These are phyloP conservation scores for Dicaeum eximium DNA, from an alignment of 2,113 vertebrate genomes.

Conservation along the genomic window DNA sequence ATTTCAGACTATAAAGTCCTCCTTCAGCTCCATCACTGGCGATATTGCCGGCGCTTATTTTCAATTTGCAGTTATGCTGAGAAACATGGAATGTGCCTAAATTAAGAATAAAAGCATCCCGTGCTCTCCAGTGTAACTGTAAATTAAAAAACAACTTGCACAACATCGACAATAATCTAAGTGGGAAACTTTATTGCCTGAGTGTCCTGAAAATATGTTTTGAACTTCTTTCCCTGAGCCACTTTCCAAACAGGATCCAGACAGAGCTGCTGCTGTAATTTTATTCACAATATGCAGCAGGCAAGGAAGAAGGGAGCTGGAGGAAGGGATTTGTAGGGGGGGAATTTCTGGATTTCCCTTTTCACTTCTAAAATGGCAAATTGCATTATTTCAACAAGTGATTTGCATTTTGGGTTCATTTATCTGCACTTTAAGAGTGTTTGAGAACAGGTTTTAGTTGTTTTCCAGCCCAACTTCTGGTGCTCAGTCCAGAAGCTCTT, in stretches of 20 bases:
- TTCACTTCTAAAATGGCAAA: not conserved
- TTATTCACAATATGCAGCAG: not conserved
- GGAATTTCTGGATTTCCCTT: not conserved
- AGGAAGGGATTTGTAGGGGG: not conserved
- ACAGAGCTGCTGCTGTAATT: not conserved
- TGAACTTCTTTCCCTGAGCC: not conserved
- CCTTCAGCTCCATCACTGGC: slow-evolving; percentile 60
- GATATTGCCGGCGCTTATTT: slow-evolving; percentile 68
- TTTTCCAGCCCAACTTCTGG: rapidly evolving
- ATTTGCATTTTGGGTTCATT: not conserved
- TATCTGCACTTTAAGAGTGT: rapidly evolving
- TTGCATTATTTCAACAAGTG: not conserved
- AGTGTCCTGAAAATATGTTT: slow-evolving; percentile 18
- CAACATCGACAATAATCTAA: not conserved
- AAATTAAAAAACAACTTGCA: slow-evolving; percentile 60
- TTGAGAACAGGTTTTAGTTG: not conserved
- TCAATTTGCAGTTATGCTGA: slow-evolving; percentile 74
- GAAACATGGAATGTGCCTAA: slow-evolving; percentile 66
- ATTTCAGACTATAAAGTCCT: slow-evolving; percentile 69
- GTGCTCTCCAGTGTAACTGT: slow-evolving; percentile 29
- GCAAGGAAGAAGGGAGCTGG: not conserved
- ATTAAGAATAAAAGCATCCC: slow-evolving; percentile 53
- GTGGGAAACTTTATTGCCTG: not conserved
- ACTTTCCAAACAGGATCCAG: not conserved
- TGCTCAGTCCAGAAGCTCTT: not conserved